Base-by-base conservation (phyloP, 2,113 vertebrate genomes). In the Chroicocephalus ridibundus region DNA sequence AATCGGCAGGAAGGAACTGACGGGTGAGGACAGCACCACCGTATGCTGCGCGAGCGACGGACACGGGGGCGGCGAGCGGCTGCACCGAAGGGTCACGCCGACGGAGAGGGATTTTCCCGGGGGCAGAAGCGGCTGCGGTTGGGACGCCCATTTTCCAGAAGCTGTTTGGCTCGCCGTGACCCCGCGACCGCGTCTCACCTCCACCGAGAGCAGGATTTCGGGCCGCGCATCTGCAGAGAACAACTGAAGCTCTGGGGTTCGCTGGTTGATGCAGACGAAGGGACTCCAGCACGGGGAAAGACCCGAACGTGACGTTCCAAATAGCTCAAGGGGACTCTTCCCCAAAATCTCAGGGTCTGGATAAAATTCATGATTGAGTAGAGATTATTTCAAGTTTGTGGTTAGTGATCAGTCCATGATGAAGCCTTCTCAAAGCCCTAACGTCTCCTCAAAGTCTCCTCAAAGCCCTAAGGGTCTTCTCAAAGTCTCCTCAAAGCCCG, bases 301-400 rank as follows among this genome's bases (percentile, higher is more conserved):
- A 29, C 12, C 58, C 3, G 1, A n/a, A 4, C 0, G 6, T 0
- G 49, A 19, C 1, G 0, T 13, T 32, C 10, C 42, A 4, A 65
- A 34, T 0, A 38, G 54, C 52, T 71, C 71, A 5, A 5, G 65
- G 68, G 76, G 40, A n/a, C 44, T 78, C 82, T 42, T 54, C 65
- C 60, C 65, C 15, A 18, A 57, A 38, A 47, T 10, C 49, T 51
- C n/a, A 38, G 20, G n/a, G 58, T 62, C n/a, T 10, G 70, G 86
- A 19, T 21, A 15, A 36, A 78, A 66, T 1, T 32, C 3, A 3
- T 0, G 14, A 74, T 11, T 3, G 36, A 34, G 6, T 2, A 22
- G 81, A 91, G 71, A 75, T 11, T 1, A 8, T 44, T 75, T 42
- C 16, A 7, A 72, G 70, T n/a, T 31, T 34, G 32, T 15, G 69